Evolutionary conservation across 37 sponge, comb jelly and placozoan species (phyloP).

Genomic region (Crambe crambe): DNA sequence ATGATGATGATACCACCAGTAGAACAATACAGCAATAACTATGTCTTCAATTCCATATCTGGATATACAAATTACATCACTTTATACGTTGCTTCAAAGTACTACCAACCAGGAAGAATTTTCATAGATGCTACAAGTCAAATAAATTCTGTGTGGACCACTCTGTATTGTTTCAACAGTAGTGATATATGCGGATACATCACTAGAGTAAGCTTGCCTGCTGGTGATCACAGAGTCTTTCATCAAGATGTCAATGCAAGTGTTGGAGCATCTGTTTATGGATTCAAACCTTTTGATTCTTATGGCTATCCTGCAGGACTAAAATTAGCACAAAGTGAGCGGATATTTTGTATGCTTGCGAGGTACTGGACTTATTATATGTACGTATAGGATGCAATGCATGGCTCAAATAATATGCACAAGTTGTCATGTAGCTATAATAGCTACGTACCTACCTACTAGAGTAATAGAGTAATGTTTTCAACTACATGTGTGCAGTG

Average conservation of each 20-base stretch:
- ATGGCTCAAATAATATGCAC: no score
- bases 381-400: no score
- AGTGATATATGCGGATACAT: slow-evolving; percentile 34
- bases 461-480: no score
- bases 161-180: slow-evolving; percentile 15
- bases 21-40: slow-evolving; percentile 67
- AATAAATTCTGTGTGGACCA: not conserved
- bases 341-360: no score
- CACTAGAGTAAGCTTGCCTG: not conserved
- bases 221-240: slow-evolving; percentile 26
- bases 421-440: no score
- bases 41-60: slow-evolving; percentile 19
- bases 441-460: no score
- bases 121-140: slow-evolving; percentile 16
- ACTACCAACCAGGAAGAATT: slow-evolving; percentile 24
- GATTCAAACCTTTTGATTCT: slow-evolving; percentile 28
- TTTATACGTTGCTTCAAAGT: slow-evolving; percentile 27
- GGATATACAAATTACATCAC: slow-evolving; percentile 28
- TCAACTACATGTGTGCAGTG: no score
- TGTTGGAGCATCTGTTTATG: slow-evolving; percentile 54
- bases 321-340: slow-evolving; percentile 32
- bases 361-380: no score
- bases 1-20: slow-evolving; percentile 66
- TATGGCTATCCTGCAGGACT: slow-evolving; percentile 72
- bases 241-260: slow-evolving; percentile 37